Evolutionary conservation across 2,888 invertebrate species (phyloP).

Genomic region (Lysandra coridon): DNA sequence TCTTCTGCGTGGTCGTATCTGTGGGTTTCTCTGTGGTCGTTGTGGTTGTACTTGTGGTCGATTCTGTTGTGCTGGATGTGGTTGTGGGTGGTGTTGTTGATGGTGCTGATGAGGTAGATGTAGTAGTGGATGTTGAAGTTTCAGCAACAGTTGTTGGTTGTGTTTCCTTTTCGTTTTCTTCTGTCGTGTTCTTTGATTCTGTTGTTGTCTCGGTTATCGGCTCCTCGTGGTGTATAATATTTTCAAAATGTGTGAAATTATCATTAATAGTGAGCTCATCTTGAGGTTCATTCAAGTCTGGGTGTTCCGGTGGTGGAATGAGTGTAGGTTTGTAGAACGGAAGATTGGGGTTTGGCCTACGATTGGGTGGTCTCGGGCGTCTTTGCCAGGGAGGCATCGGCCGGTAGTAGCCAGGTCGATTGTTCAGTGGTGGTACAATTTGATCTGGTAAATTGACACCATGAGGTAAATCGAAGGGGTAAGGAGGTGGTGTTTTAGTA

Average conservation of each 20-base stretch:
- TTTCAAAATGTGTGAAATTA: constrained; percentile 67
- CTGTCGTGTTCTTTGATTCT: constrained; percentile 45
- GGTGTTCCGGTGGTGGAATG: constrained; percentile 67
- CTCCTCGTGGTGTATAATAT: constrained; percentile 57
- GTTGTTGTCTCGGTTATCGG: constrained; percentile 49
- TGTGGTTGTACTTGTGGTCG: constrained; percentile 40
- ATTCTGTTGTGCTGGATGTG: constrained; percentile 40
- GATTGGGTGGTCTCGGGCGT: constrained; percentile 78
- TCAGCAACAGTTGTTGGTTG: constrained; percentile 52
- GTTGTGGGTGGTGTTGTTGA: constrained; percentile 52
- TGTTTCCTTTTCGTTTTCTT: constrained; percentile 51
- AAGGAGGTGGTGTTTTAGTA: constrained; percentile 83
- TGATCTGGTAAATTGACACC: constrained; percentile 88
- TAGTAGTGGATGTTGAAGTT: constrained; percentile 44
- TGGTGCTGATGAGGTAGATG: constrained; percentile 47
- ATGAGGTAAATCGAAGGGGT: constrained; percentile 87
- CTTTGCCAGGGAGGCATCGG: constrained; percentile 85
- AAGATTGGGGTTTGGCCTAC: constrained; percentile 76
- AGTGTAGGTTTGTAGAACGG: constrained; percentile 83
- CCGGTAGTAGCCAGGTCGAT: constrained; percentile 81
- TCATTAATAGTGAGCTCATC: constrained; percentile 59
- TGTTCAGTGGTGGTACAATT: constrained; percentile 82
- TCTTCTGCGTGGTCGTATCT: constrained; percentile 46
- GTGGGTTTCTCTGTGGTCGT: constrained; percentile 49
- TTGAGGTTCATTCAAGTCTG: constrained; percentile 56